Percentiles rank a stretch among this genome's conserved stretches.
Conservation (phyloP, 2,113 vertebrate species). For the Petroica traversi region DNA sequence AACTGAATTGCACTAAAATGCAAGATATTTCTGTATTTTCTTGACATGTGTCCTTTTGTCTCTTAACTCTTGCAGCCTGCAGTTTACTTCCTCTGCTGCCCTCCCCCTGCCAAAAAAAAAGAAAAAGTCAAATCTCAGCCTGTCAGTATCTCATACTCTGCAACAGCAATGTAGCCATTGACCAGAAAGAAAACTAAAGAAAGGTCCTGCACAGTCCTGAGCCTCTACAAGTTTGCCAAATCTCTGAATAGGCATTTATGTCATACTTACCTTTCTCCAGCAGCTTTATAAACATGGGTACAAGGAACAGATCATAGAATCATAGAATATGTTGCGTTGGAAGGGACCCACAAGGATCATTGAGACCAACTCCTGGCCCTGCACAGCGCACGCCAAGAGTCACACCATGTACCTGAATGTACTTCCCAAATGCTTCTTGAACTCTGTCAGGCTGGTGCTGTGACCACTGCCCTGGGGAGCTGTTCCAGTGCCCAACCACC, state of each 20-base stretch:
- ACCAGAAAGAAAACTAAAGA: background rate
- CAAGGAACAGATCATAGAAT: background rate
- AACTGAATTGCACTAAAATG: background rate
- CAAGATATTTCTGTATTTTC: background rate
- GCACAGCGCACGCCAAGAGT: background rate
- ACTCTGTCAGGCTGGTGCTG: background rate
- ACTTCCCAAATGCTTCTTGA: background rate
- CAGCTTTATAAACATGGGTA: background rate
- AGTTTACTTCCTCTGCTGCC: background rate
- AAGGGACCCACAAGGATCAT: background rate
- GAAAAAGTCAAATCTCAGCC: background rate
- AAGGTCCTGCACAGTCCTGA: background rate
- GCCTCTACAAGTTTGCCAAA: background rate
- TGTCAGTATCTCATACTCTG: background rate
- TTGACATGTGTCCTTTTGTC: background rate
- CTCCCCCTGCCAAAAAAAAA: fast-evolving
- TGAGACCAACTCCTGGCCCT: background rate
- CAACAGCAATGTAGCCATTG: background rate
- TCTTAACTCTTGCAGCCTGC: background rate
- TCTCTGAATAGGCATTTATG: background rate
- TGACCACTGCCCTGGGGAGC: background rate
- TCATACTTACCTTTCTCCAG: background rate
- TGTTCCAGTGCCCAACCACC: background rate
- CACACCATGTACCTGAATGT: background rate
- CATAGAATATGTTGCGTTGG: background rate